phyloP scores from a whole-genome alignment of 1,140 invertebrate species.

The Drosophila santomea region DNA sequence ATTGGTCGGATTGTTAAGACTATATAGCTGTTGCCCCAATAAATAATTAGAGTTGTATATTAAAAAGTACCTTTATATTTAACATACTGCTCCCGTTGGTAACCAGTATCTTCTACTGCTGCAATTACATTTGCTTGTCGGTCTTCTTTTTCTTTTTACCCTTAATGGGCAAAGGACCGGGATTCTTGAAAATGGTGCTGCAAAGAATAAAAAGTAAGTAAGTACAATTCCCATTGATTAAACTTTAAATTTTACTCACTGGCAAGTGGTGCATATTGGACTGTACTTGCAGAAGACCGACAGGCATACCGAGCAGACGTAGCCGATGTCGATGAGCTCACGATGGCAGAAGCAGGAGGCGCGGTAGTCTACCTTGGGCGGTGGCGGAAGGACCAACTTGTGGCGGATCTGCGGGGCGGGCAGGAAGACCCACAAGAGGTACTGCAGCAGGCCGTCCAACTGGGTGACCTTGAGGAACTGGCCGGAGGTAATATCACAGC shows the following conservation, averaged over 20 bases:
- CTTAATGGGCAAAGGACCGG: conserved; percentile 87
- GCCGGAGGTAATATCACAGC: conserved; percentile 97
- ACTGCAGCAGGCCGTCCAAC: conserved; percentile 94
- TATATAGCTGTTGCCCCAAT: too few species aligned
- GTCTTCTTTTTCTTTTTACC: conserved; percentile 88
- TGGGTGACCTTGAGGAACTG: conserved; percentile 94
- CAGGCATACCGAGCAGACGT: conserved; percentile 98
- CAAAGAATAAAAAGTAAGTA: conserved; percentile 74
- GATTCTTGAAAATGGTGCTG: conserved; percentile 90
- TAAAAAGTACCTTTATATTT: conserved; percentile 12
- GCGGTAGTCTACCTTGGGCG: conserved; percentile 96
- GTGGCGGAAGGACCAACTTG: conserved; percentile 94
- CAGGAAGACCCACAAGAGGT: conserved; percentile 98
- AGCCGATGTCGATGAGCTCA: conserved; percentile 97
- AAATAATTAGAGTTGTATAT: too few species aligned
- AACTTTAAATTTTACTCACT: conserved; percentile 88
- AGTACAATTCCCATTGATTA: background rate
- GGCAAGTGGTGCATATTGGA: conserved; percentile 98
- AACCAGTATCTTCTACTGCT: background rate
- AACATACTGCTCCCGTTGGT: conserved; percentile 1
- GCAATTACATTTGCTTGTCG: conserved; percentile 59
- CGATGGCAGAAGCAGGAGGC: conserved; percentile 99
- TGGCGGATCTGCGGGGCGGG: conserved; percentile 92
- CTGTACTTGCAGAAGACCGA: conserved; percentile 99
- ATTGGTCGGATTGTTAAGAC: too few species aligned